These are phyloP conservation scores for Meta bourneti DNA, from an alignment of 2,888 invertebrate species.

Conservation along the genomic window DNA sequence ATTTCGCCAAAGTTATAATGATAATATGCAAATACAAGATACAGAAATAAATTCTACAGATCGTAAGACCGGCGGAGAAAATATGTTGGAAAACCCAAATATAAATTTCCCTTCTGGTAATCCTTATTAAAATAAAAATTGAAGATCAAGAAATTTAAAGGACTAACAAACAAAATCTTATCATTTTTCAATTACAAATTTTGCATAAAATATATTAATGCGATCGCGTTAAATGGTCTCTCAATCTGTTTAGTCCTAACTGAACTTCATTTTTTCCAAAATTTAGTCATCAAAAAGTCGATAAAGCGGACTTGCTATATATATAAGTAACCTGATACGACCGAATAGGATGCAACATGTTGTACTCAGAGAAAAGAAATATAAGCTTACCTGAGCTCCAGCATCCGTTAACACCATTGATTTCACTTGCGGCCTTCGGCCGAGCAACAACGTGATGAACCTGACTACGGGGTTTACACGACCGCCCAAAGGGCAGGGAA, in stretches of 20 bases:
- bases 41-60: no score
- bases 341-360: slow-evolving; percentile 45
- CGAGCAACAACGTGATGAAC: slow-evolving; percentile 69
- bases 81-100: no score
- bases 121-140: no score
- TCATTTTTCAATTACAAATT: no score
- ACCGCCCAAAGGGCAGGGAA: slow-evolving; percentile 71
- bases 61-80: no score
- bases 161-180: no score
- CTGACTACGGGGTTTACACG: slow-evolving; percentile 76
- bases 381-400: slow-evolving; percentile 53
- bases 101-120: no score
- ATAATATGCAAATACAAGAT: no score
- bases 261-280: neutral
- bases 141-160: no score
- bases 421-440: slow-evolving; percentile 67
- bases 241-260: slow-evolving; percentile 52
- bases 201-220: neutral
- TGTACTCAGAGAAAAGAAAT: slow-evolving; percentile 28
- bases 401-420: slow-evolving; percentile 59
- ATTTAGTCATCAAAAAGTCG: neutral
- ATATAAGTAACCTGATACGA: neutral
- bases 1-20: no score
- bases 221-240: neutral
- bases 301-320: neutral